phyloP scores from a whole-genome alignment of 1,140 invertebrate species.

The Condylostylus longicornis region DNA sequence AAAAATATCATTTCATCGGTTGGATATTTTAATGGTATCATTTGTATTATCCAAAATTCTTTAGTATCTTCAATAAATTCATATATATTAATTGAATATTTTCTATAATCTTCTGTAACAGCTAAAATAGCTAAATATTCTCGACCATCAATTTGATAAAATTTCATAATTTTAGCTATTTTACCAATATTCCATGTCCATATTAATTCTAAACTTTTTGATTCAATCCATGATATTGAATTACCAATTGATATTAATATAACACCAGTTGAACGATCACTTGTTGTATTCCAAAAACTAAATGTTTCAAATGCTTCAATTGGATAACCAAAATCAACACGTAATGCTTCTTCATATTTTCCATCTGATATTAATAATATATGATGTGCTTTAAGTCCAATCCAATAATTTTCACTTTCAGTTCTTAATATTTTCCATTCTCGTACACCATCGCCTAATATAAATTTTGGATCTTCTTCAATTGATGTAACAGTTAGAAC shows the following conservation, averaged over 20 bases:
- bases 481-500: slow-evolving; percentile 18
- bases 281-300: slow-evolving; percentile 15
- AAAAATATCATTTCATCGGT: slow-evolving; percentile 15
- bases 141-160: slow-evolving; percentile 13
- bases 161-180: slow-evolving; percentile 7
- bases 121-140: slow-evolving; percentile 12
- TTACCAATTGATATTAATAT: slow-evolving; percentile 12
- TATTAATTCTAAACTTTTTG: slow-evolving; percentile 7
- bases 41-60: slow-evolving; percentile 25
- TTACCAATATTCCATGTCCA: slow-evolving; percentile 19
- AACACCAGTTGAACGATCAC: slow-evolving; percentile 13
- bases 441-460: slow-evolving; percentile 13
- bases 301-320: slow-evolving; percentile 10
- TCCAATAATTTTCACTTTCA: slow-evolving; percentile 14
- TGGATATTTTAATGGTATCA: slow-evolving; percentile 12
- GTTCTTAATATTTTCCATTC: slow-evolving; percentile 18
- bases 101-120: slow-evolving; percentile 7
- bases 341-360: slow-evolving; percentile 8
- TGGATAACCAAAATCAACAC: slow-evolving; percentile 2
- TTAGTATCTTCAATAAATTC: slow-evolving; percentile 12
- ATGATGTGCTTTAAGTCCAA: slow-evolving; percentile 12
- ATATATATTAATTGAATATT: slow-evolving; percentile 17
- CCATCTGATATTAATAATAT: slow-evolving; percentile 9
- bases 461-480: slow-evolving; percentile 16
- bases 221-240: slow-evolving; percentile 17